These are phyloP conservation scores for Zootermopsis nevadensis DNA, from an alignment of 2,888 invertebrate species.

Conservation along the genomic window DNA sequence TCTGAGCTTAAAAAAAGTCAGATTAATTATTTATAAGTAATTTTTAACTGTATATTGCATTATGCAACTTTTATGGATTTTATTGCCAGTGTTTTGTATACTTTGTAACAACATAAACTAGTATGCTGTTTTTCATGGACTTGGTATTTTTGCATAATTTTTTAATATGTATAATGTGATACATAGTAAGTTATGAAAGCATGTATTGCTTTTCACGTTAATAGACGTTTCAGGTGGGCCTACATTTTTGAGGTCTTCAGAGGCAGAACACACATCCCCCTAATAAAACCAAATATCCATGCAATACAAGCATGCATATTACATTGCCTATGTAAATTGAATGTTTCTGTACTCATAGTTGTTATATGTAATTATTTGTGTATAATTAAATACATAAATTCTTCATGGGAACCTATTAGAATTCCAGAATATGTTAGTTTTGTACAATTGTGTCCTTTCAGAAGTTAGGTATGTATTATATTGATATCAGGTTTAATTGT, in stretches of 20 bases:
- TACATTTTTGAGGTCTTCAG: background rate
- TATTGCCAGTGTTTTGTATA: background rate
- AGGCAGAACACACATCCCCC: background rate
- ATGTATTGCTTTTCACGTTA: background rate
- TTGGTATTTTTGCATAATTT: conserved; percentile 1
- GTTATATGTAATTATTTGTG: background rate
- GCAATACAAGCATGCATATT: background rate
- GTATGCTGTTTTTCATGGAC: background rate
- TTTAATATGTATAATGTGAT: background rate
- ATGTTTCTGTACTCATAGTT: background rate
- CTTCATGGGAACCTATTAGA: too few relatives aligned
- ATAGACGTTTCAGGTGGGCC: background rate
- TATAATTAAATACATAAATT: too few relatives aligned
- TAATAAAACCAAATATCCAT: too few relatives aligned
- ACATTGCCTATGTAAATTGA: conserved; percentile 5
- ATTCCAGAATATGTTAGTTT: too few relatives aligned
- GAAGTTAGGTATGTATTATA: too few relatives aligned
- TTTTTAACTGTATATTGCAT: background rate
- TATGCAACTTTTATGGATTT: background rate
- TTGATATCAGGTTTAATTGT: too few relatives aligned
- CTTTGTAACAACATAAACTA: conserved; percentile 4
- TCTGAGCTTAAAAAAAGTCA: too few relatives aligned
- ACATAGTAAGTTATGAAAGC: background rate
- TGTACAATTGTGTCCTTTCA: too few relatives aligned
- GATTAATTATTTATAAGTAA: background rate